Conservation (phyloP, 2,113 vertebrate species). For the Todiramphus chloris region DNA sequence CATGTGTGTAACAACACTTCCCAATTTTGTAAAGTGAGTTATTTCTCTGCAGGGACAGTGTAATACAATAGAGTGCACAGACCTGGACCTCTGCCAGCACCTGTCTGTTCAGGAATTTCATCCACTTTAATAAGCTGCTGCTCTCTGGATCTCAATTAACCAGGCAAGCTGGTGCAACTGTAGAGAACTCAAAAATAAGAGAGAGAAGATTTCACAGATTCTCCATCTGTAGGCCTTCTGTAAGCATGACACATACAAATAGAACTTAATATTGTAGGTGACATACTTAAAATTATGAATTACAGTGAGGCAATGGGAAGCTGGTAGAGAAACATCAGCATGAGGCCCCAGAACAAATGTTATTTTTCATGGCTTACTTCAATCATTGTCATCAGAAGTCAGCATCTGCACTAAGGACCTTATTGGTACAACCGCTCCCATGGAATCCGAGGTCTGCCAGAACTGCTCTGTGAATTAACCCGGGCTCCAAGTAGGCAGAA, state of each 20-base stretch:
- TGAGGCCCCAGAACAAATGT: conserved; percentile 40
- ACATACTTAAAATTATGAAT: conserved; percentile 53
- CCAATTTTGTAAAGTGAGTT: background rate
- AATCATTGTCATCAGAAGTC: conserved; percentile 52
- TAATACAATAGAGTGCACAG: conserved; percentile 41
- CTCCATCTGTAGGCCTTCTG: conserved; percentile 58
- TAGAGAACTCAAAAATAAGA: conserved; percentile 33
- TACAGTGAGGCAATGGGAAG: conserved; percentile 3
- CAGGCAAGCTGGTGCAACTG: conserved; percentile 37
- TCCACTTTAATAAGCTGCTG: conserved; percentile 56
- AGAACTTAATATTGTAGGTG: conserved; percentile 31
- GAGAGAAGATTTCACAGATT: conserved; percentile 13
- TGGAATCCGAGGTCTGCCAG: background rate
- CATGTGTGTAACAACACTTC: background rate
- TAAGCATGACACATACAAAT: conserved; percentile 49
- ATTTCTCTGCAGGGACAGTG: conserved; percentile 24
- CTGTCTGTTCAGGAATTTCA: conserved; percentile 52
- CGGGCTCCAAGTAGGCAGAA: conserved; percentile 25
- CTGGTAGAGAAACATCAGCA: conserved; percentile 29
- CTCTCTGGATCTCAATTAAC: conserved; percentile 55
- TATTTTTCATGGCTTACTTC: conserved; percentile 47
- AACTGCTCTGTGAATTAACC: conserved; percentile 20
- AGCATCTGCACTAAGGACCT: background rate
- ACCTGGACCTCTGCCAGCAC: conserved; percentile 43
- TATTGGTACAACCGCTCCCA: background rate